Conservation (phyloP, 2,113 vertebrate genomes). For the Galeopterus variegatus region DNA sequence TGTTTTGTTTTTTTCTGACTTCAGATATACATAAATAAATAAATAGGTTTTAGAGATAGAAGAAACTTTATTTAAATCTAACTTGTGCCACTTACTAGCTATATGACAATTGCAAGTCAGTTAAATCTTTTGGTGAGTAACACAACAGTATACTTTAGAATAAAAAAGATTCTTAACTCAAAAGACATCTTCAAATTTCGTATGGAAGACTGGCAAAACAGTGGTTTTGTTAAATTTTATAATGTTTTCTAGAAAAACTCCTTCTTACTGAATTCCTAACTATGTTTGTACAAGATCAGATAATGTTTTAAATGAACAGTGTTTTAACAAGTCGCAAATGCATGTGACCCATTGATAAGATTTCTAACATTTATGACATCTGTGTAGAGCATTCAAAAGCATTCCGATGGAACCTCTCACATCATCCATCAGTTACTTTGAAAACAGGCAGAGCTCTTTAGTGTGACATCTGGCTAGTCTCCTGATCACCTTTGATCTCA, state of each 20-base stretch:
- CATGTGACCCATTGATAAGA: neutral
- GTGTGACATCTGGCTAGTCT: neutral
- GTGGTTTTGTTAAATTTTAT: neutral
- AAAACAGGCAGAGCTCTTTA: constrained; percentile 47
- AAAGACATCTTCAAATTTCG: neutral
- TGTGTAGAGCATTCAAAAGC: neutral
- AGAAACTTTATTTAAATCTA: neutral
- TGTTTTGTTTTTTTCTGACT: no score
- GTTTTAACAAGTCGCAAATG: neutral
- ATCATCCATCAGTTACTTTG: constrained; percentile 54
- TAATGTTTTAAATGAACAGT: neutral
- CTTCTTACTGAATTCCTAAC: neutral
- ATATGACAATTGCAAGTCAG: neutral
- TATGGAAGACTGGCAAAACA: neutral
- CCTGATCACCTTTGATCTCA: neutral
- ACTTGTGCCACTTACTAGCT: neutral
- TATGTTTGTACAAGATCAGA: constrained; percentile 41
- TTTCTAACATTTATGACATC: constrained; percentile 24
- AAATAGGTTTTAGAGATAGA: neutral
- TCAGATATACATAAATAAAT: neutral
- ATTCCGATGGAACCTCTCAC: neutral
- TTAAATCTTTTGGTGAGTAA: neutral
- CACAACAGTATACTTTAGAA: neutral
- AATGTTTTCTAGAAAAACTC: neutral
- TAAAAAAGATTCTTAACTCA: neutral